phyloP scores from a whole-genome alignment of 2,888 invertebrate genomes.

The Apocheima hispidaria region DNA sequence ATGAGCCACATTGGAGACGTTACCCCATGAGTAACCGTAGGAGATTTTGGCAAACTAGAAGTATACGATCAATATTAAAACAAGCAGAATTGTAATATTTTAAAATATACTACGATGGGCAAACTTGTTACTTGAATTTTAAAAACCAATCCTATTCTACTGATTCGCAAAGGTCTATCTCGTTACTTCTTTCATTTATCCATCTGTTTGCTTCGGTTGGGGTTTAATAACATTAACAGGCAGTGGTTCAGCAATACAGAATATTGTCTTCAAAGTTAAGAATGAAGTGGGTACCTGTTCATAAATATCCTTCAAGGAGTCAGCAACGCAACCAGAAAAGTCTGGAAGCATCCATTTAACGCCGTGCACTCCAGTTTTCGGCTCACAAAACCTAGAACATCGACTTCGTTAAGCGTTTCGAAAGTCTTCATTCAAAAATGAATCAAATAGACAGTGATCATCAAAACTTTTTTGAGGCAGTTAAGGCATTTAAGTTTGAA shows the following conservation, averaged over 20 bases:
- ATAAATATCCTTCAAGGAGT: slow-evolving; percentile 87
- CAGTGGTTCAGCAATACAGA: neutral
- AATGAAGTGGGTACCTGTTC: slow-evolving; percentile 80
- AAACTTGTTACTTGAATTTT: neutral
- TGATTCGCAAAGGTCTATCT: neutral
- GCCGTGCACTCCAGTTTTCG: slow-evolving; percentile 82
- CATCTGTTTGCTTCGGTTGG: neutral
- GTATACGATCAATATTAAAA: too few species aligned
- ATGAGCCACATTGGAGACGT: slow-evolving; percentile 83
- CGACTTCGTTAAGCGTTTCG: slow-evolving; percentile 19
- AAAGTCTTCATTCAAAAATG: slow-evolving; percentile 2
- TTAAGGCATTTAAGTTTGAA: neutral
- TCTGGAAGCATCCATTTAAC: slow-evolving; percentile 92
- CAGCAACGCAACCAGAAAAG: slow-evolving; percentile 90
- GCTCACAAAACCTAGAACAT: slow-evolving; percentile 77
- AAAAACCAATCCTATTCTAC: neutral
- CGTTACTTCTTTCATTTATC: too few species aligned
- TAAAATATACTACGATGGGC: neutral
- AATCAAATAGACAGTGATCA: slow-evolving; percentile 12
- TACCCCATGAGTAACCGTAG: slow-evolving; percentile 88
- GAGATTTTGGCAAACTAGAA: slow-evolving; percentile 76
- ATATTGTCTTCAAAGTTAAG: neutral
- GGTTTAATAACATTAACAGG: neutral
- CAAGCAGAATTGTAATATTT: too few species aligned
- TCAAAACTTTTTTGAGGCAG: slow-evolving; percentile 18